These are phyloP conservation scores for Rallus limicola DNA, from an alignment of 2,113 vertebrate species.

Conservation along the genomic window DNA sequence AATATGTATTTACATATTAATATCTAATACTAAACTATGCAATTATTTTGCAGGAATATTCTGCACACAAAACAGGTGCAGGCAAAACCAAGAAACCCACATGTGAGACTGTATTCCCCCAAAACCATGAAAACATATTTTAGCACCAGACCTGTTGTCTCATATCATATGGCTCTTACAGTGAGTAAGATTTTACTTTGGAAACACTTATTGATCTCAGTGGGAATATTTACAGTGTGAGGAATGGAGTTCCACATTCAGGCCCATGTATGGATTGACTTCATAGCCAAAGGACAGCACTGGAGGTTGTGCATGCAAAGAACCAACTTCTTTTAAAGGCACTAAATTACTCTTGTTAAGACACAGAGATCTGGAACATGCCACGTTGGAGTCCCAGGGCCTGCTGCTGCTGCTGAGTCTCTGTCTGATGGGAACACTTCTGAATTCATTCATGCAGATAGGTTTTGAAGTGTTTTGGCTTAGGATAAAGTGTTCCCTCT, in stretches of 20 bases:
- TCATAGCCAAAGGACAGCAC: background rate
- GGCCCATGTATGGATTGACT: background rate
- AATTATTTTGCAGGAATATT: background rate
- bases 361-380: background rate
- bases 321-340: background rate
- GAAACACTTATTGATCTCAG: background rate
- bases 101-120: background rate
- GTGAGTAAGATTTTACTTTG: background rate
- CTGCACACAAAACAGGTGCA: background rate
- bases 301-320: background rate
- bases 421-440: accelerated
- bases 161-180: background rate
- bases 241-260: background rate
- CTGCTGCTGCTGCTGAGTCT: background rate
- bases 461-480: background rate
- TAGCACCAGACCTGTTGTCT: background rate
- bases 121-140: background rate
- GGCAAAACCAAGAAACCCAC: background rate
- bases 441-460: background rate
- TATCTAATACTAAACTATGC: background rate
- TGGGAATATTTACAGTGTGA: background rate
- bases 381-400: accelerated
- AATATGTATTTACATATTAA: background rate
- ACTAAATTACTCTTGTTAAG: background rate
- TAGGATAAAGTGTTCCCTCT: background rate